Evolutionary conservation across 2,113 vertebrate species (phyloP).

Genomic region (Xenopus borealis): DNA sequence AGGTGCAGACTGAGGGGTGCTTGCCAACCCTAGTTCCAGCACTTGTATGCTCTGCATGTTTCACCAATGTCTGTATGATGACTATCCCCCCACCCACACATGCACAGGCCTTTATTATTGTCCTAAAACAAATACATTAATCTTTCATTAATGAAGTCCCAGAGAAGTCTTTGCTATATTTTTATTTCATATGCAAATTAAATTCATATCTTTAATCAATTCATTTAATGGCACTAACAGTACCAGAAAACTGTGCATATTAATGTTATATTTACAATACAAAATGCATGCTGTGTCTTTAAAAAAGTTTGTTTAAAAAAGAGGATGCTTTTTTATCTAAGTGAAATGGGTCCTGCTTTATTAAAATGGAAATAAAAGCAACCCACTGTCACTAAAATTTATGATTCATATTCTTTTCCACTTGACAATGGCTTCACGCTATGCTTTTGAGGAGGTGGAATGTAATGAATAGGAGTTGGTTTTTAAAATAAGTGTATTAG

Average conservation of each 20-base stretch:
- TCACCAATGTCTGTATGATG: too few species aligned
- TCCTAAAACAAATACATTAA: too few species aligned
- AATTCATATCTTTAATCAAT: background rate
- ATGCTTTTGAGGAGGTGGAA: constrained; percentile 29
- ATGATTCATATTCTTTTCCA: constrained; percentile 13
- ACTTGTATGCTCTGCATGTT: too few species aligned
- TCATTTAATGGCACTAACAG: background rate
- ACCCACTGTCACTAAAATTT: constrained; percentile 19
- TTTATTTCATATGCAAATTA: background rate
- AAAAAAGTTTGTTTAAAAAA: constrained; percentile 9
- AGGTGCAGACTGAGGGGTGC: too few species aligned
- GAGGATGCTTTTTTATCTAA: background rate
- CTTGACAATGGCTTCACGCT: constrained; percentile 20
- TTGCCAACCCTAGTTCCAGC: too few species aligned
- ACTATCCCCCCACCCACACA: too few species aligned
- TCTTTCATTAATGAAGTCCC: too few species aligned
- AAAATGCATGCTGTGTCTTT: background rate
- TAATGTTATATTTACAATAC: too few species aligned
- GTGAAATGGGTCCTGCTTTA: background rate
- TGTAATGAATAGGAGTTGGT: constrained; percentile 32
- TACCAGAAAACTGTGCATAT: too few species aligned
- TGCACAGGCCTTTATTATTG: too few species aligned
- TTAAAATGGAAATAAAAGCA: constrained; percentile 15
- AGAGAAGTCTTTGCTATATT: background rate
- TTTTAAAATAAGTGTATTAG: constrained; percentile 17